A percentile compares a stretch with the other conserved stretches of the same genome.
These are phyloP conservation scores for Spatula versicolor DNA, from an alignment of 2,797 vertebrate species.

Conservation along the genomic window DNA sequence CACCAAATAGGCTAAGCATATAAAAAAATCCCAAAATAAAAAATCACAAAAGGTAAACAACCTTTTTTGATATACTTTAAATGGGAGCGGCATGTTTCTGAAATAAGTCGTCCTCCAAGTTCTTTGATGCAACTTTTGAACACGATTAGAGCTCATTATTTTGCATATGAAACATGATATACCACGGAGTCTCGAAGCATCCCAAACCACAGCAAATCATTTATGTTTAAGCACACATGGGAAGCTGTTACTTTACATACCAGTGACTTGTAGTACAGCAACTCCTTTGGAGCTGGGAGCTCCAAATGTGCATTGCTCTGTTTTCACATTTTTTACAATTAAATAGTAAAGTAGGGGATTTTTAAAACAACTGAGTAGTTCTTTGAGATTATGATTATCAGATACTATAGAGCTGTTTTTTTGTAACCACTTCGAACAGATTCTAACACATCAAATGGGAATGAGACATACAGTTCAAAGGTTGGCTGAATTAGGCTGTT, in stretches of 20 bases:
- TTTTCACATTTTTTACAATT: background rate
- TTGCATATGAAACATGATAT: background rate
- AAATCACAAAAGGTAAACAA: background rate
- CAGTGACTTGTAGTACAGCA: background rate
- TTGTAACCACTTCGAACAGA: background rate
- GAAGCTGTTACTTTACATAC: background rate
- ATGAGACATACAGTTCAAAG: background rate
- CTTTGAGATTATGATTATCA: background rate
- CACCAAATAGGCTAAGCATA: background rate
- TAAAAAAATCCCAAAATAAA: background rate
- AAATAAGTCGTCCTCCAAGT: background rate
- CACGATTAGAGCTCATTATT: background rate
- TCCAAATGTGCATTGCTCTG: background rate
- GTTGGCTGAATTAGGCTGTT: background rate
- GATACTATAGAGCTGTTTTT: background rate
- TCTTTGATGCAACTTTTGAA: background rate
- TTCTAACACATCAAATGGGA: background rate
- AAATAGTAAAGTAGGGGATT: background rate
- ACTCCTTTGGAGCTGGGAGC: background rate
- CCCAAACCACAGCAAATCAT: background rate
- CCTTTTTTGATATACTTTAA: background rate
- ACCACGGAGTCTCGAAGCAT: background rate
- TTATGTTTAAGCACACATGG: background rate
- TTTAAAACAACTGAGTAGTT: background rate
- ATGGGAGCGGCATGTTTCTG: background rate